Percentiles rank a stretch among this genome's conserved stretches.
Evolutionary conservation across 2,888 invertebrate species (phyloP).

Genomic region (Andrena camellia): DNA sequence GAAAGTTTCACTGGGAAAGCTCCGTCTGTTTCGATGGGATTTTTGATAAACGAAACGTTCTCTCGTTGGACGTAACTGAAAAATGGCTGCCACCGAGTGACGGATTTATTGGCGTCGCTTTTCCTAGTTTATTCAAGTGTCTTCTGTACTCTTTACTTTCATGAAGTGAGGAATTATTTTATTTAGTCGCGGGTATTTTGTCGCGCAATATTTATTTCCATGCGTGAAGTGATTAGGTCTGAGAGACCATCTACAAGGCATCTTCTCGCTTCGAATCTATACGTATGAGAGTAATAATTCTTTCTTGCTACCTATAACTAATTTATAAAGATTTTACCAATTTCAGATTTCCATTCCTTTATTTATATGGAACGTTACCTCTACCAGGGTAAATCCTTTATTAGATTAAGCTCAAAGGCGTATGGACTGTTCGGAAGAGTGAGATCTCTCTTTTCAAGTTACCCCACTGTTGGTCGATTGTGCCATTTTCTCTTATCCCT

Average conservation of each 20-base stretch:
- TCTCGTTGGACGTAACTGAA: neutral
- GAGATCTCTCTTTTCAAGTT: too few species aligned
- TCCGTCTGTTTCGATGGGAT: constrained; percentile 16
- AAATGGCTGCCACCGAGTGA: neutral
- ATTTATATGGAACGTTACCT: too few species aligned
- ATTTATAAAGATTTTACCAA: too few species aligned
- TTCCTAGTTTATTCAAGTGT: neutral
- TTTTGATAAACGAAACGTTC: constrained; percentile 4
- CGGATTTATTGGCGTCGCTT: constrained; percentile 1
- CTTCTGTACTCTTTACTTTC: neutral
- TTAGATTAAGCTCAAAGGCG: too few species aligned
- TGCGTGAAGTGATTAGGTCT: too few species aligned
- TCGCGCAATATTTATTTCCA: neutral
- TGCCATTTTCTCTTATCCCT: neutral
- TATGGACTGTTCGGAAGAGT: too few species aligned
- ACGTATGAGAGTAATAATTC: too few species aligned
- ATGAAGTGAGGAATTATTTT: neutral
- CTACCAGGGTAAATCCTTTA: too few species aligned
- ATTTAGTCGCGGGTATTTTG: neutral
- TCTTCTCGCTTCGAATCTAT: neutral
- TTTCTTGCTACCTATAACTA: too few species aligned
- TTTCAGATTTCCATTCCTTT: too few species aligned
- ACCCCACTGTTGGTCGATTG: neutral
- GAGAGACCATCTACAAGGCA: neutral
- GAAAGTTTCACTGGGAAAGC: constrained; percentile 27